phyloP scores from a whole-genome alignment of 1,140 invertebrate species.

The Saxidomus purpurata region DNA sequence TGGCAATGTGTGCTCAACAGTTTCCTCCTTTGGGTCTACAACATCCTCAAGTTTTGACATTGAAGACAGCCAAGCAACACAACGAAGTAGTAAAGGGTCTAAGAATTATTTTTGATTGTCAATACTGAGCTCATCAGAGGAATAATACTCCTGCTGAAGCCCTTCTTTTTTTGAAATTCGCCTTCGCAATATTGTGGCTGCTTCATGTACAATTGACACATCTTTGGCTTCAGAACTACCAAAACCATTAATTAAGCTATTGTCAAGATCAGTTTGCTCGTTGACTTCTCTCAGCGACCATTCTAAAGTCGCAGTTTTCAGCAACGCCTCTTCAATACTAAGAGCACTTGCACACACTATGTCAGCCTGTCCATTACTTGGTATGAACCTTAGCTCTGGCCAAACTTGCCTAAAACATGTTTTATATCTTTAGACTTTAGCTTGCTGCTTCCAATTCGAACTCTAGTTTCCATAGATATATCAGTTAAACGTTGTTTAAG shows the following conservation, averaged over 20 bases:
- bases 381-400: neutral
- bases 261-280: neutral
- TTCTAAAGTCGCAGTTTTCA: neutral
- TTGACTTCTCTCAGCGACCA: neutral
- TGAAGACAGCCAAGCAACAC: too few relatives aligned
- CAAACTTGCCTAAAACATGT: neutral
- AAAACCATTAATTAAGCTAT: too few relatives aligned
- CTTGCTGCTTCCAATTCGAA: neutral
- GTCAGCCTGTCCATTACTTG: neutral
- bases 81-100: neutral
- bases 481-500: neutral
- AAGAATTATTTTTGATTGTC: neutral
- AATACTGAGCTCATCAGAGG: neutral
- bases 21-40: neutral
- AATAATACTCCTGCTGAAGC: neutral
- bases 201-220: neutral
- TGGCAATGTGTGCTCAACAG: slow-evolving; percentile 5
- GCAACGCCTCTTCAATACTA: slow-evolving; percentile 23
- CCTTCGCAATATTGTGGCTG: neutral
- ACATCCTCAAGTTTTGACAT: too few relatives aligned
- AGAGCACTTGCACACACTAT: neutral
- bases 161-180: neutral
- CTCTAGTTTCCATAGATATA: neutral
- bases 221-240: neutral
- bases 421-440: neutral